Conservation (phyloP, 1,140 invertebrate species). For the Heliconius congener region DNA sequence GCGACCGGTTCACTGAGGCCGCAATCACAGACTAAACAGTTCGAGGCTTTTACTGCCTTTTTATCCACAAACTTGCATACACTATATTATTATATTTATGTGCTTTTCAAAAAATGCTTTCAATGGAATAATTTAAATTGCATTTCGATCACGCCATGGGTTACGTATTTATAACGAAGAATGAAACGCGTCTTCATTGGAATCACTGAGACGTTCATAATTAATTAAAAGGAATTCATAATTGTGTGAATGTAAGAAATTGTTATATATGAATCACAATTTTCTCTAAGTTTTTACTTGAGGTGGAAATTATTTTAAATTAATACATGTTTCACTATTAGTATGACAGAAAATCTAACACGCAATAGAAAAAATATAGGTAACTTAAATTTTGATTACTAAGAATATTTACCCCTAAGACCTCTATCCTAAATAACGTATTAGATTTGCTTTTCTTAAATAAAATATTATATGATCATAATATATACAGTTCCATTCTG, state of each 20-base stretch:
- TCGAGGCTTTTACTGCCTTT: constrained; percentile 63
- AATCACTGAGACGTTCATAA: constrained; percentile 18
- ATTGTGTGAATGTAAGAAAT: neutral
- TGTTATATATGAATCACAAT: neutral
- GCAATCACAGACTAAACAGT: constrained; percentile 67
- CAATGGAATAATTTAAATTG: neutral
- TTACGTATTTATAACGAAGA: constrained; percentile 5
- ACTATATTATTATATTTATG: constrained; percentile 16
- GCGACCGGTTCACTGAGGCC: constrained; percentile 61
- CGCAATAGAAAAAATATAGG: neutral
- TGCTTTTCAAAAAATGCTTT: constrained; percentile 5
- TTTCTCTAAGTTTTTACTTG: constrained; percentile 11
- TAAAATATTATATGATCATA: no score
- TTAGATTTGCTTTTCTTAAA: no score
- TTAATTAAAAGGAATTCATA: constrained; percentile 23
- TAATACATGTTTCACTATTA: neutral
- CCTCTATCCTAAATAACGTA: neutral
- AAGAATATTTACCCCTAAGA: no score
- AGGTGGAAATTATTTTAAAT: neutral
- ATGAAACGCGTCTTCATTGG: neutral
- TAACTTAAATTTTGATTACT: neutral
- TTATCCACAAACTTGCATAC: constrained; percentile 46
- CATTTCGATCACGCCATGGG: neutral
- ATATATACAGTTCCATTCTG: no score
- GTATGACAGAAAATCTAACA: neutral